Evolutionary conservation across 1,140 invertebrate genomes (phyloP), one percentile per base, ranked within the genome.

Genomic region (Paramacrobiotus metropolitanus): DNA sequence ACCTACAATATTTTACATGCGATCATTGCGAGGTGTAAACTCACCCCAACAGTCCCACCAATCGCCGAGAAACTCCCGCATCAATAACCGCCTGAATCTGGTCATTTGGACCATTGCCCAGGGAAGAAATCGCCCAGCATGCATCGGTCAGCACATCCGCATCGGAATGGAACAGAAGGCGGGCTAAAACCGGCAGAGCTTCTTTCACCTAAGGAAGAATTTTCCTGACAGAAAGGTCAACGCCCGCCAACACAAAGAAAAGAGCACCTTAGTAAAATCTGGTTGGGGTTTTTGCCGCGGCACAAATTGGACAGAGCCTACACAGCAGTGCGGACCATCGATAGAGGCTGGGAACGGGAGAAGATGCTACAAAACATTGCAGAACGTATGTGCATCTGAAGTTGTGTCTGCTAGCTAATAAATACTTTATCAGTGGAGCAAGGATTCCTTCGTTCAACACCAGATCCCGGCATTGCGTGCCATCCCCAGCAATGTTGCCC

Each of bases 1-100:
- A n/a, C n/a, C n/a, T n/a, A n/a, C n/a, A n/a, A n/a, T n/a, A n/a
- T n/a, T n/a, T n/a, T n/a, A n/a, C n/a, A n/a, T n/a, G n/a, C n/a
- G n/a, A n/a, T n/a, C n/a, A n/a, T n/a, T n/a, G n/a, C n/a, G n/a
- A n/a, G n/a, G n/a, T n/a, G n/a, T n/a, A n/a, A 21, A 66, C 77
- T 78, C 76, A 89, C 87, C 87, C 85, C 29, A 97, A 77, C 44
- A 96, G 75, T 77, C 96, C 91, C 1, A 97, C 91, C 30, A 97
- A 79, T 68, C 91, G 79, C 64, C 89, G 77, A 70, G 88, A 94
- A 34, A 97, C 91, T 1, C 91, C 90, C 45, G 90, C 85, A 76
- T 96, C 88, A 64, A 97, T 93, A 34, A 96, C 92, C 61, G 88
- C 85, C 75, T 96, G 91, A 67, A 97, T 96, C 76, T 95, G 94